These are phyloP conservation scores for Hydrozoanthus gracilis DNA, from an alignment of 92 coral and sea anemone species.

Conservation along the genomic window DNA sequence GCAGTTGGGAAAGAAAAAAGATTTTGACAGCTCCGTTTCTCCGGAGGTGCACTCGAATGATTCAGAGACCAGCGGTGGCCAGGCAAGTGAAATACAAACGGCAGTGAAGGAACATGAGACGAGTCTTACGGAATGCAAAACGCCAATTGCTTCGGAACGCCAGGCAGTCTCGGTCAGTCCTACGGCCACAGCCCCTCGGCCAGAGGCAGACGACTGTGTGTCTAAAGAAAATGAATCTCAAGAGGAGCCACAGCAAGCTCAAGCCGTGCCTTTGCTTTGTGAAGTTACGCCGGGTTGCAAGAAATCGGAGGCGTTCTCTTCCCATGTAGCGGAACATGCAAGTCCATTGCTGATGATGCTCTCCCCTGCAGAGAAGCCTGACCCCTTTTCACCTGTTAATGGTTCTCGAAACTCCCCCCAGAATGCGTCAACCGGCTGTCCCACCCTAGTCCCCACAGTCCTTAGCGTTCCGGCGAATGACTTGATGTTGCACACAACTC, in stretches of 20 bases:
- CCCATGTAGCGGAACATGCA: conserved; percentile 4
- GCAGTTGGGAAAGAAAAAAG: not conserved
- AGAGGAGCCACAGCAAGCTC: not conserved
- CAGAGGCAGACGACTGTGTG: not conserved
- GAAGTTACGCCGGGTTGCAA: conserved; percentile 14
- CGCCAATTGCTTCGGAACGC: not conserved
- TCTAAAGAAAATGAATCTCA: not conserved
- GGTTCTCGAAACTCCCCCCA: conserved; percentile 53
- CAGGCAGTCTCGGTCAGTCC: not conserved
- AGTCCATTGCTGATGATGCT: conserved; percentile 38
- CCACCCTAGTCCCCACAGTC: conserved; percentile 40
- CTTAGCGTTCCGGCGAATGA: conserved; percentile 17
- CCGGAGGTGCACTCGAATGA: not conserved
- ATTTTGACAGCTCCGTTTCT: not conserved
- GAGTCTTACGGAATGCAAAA: not conserved
- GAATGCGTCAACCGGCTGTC: conserved; percentile 45
- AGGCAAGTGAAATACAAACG: not conserved
- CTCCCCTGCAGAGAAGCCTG: conserved; percentile 31
- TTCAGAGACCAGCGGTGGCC: not conserved
- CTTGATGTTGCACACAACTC: conserved; percentile 38
- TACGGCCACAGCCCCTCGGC: not conserved
- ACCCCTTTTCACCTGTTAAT: conserved; percentile 69
- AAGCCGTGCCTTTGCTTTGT: conserved; percentile 8
- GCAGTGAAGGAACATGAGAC: not conserved
- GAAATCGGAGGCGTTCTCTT: not conserved